Evolutionary conservation across 2,888 invertebrate genomes (phyloP), one percentile per base, ranked within the genome.

Genomic region (Thecocarcelia acutangulata): DNA sequence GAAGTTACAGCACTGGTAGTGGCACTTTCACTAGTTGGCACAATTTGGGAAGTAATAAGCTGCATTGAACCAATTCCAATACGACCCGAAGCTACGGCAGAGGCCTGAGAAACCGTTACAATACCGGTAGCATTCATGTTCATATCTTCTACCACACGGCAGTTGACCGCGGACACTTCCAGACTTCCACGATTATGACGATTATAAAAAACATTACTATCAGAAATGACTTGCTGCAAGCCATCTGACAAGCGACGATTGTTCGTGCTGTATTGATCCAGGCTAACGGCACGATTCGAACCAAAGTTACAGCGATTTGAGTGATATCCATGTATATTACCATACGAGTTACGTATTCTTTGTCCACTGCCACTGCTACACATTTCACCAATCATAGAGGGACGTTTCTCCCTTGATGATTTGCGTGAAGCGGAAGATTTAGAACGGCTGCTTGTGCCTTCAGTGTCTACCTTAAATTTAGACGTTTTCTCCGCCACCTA

Each of bases 381-480:
- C 87, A 91, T 88, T 81, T 91, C 91, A 8, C 91, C 90, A 15
- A 91, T 90, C 91, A 91, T 91, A 37, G 91, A 91, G 76, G 91
- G 91, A 0, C 91, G 89, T 85, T 93, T 93, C 86, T 94, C 94
- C 17, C 94, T 91, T 82, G 94, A 94, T 9, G 94, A 94, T 87
- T 94, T 94, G 17, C 94, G 90, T 21, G 94, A 94, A n/a, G 93
- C 93, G 0, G 94, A 94, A n/a, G 89, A 93, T 86, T 94, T 94
- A 85, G 93, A 93, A 3, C 94, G 90, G 21, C 91, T 90, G 85
- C 92, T 89, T 83, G 91, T 92, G 72, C 93, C 93, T 87, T 95
- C 95, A 0, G 95, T 95, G 42, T 94, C 94, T 84, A 95, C 95
- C 89, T 95, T 95, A 88, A 95, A 95, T 87, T 95, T 95, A 46